phyloP scores from a whole-genome alignment of 2,888 invertebrate species.

The Hydropsyche betteni region DNA sequence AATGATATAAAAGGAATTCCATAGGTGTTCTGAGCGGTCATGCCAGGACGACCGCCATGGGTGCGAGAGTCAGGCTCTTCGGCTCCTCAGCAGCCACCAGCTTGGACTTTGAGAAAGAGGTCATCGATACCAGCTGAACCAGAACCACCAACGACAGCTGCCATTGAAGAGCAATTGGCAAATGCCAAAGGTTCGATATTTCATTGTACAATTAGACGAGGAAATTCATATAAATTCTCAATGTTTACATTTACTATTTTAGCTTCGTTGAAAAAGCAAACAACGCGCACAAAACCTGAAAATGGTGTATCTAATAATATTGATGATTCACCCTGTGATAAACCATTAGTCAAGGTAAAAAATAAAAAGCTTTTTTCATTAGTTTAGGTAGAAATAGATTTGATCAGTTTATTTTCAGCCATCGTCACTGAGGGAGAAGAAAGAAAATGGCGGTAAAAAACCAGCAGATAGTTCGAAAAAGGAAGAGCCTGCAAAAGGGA shows the following conservation, averaged over 20 bases:
- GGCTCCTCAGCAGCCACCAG: constrained; percentile 64
- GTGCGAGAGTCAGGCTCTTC: constrained; percentile 72
- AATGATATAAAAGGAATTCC: no score
- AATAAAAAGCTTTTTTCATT: neutral
- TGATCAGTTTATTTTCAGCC: constrained; percentile 38
- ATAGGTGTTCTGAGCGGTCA: constrained; percentile 53
- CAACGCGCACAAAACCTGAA: constrained; percentile 54
- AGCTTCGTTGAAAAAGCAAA: constrained; percentile 63
- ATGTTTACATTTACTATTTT: constrained; percentile 45
- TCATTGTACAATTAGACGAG: neutral
- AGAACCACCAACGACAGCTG: constrained; percentile 31
- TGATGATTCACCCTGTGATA: constrained; percentile 38
- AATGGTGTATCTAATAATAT: constrained; percentile 48
- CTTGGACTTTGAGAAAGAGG: constrained; percentile 69
- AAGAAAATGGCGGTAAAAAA: constrained; percentile 46
- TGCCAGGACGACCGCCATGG: constrained; percentile 75
- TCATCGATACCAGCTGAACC: constrained; percentile 42
- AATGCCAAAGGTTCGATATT: constrained; percentile 44
- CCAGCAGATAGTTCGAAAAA: constrained; percentile 4
- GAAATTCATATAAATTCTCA: neutral
- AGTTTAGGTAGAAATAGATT: constrained; percentile 14
- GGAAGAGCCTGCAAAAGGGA: constrained; percentile 54
- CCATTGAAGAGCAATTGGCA: constrained; percentile 49
- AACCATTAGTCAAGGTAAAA: constrained; percentile 34
- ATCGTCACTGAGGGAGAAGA: constrained; percentile 51